A percentile compares a stretch with the other conserved stretches of the same genome.
Conservation (phyloP, 1,140 invertebrate genomes). For the Cyclina sinensis region DNA sequence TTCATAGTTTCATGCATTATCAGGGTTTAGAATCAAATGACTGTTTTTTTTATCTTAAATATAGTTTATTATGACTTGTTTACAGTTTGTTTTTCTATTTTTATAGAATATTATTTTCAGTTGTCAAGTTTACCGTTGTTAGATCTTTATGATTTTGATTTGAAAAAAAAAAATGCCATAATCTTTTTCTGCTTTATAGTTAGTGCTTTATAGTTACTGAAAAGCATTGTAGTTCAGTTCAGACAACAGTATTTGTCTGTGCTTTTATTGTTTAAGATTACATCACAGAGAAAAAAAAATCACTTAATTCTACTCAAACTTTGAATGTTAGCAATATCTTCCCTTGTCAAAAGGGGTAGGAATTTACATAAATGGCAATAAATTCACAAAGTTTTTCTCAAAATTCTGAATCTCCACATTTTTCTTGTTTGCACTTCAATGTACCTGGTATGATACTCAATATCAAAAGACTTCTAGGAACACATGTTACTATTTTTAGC, state of each 20-base stretch:
- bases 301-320: too few relatives aligned
- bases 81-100: not conserved
- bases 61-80: not conserved
- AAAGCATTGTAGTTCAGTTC: not conserved
- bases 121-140: not conserved
- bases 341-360: too few relatives aligned
- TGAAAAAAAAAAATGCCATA: not conserved
- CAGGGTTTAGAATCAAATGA: not conserved
- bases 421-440: not conserved
- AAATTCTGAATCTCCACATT: too few relatives aligned
- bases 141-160: not conserved
- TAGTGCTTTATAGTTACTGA: not conserved
- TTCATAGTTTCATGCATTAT: not conserved
- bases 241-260: not conserved
- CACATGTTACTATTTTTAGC: conserved; percentile 1
- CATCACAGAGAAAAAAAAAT: too few relatives aligned
- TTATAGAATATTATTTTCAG: not conserved
- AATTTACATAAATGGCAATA: too few relatives aligned
- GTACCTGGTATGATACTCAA: conserved; percentile 13
- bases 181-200: not conserved
- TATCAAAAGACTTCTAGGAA: not conserved
- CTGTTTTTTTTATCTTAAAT: not conserved
- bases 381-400: too few relatives aligned
- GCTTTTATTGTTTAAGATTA: too few relatives aligned
- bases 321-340: too few relatives aligned